phyloP scores from a whole-genome alignment of 2,797 vertebrate species.

The Pteropus rufus region DNA sequence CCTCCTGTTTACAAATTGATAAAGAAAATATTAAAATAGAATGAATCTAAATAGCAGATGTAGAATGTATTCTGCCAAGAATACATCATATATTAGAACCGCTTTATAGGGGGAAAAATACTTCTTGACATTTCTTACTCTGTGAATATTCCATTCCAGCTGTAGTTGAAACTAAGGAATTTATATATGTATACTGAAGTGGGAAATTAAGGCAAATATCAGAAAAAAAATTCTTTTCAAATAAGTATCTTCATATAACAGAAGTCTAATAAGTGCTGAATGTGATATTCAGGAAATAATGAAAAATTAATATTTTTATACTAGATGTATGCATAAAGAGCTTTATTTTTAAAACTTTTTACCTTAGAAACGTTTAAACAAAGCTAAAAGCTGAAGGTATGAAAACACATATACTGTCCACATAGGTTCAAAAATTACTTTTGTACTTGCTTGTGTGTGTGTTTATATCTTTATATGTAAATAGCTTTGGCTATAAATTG shows the following conservation, averaged over 20 bases:
- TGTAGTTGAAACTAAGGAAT: constrained; percentile 51
- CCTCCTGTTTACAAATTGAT: constrained; percentile 62
- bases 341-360: constrained; percentile 5
- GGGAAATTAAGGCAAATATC: constrained; percentile 3
- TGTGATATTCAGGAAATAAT: neutral
- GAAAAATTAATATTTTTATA: neutral
- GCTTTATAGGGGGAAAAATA: constrained; percentile 33
- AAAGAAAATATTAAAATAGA: constrained; percentile 63
- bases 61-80: constrained; percentile 45
- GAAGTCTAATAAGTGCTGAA: neutral
- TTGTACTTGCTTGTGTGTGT: neutral
- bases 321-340: neutral
- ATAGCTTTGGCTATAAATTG: neutral
- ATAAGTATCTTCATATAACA: neutral
- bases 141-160: constrained; percentile 2
- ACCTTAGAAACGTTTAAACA: neutral
- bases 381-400: neutral
- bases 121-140: constrained; percentile 69
- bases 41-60: constrained; percentile 56
- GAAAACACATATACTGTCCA: neutral
- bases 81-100: constrained; percentile 47
- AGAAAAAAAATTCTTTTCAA: constrained; percentile 35
- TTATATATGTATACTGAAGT: neutral
- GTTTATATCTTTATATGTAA: neutral
- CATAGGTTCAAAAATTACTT: neutral